Evolutionary conservation across 1,140 invertebrate species (phyloP), one percentile per base, ranked within the genome.

Genomic region (Leptinotarsa undecemlineata): DNA sequence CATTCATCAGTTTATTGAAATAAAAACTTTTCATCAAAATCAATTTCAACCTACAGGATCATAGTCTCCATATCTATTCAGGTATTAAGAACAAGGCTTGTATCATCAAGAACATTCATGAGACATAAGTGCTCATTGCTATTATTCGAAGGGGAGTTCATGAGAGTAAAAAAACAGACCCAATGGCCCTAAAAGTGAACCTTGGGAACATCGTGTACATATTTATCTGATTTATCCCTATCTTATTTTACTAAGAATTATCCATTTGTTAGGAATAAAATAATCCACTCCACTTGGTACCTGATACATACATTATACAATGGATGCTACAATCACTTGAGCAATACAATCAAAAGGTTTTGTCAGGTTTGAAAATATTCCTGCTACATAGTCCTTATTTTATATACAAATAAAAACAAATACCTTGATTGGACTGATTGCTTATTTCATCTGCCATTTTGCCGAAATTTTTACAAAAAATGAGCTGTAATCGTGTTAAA

Each of bases 371-470:
- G 4, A 17, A 23, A 66, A 17, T 66, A 66, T 66, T 42, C 2
- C 8, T 11, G 8, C 33, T 48, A 21, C 42, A 68, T 47, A 68
- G 4, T 26, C 3, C 17, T 0, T 68, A 19, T 6, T 17, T 14
- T 13, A 48, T 47, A 57, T 70, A 70, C 42, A 70, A 20, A 70
- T 26, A 64, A 63, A 21, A 26, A 60, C 19, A 74, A 68, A 51
- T 76, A 80, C 79, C 76, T 78, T 74, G 78, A 75, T 77, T 81
- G 61, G 78, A 64, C 61, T 79, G 75, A 81, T 81, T 79, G 75
- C 75, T 78, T 72, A 79, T 74, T 76, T 78, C 74, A 76, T 80
- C 81, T 79, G 80, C 80, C 80, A 81, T 82, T 81, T 81, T 81
- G 75, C 75, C 47, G 61, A 75, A 75, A n/a, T 57, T 19, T 57